phyloP scores from a whole-genome alignment of 2,113 vertebrate species.

The Cinclus cinclus region DNA sequence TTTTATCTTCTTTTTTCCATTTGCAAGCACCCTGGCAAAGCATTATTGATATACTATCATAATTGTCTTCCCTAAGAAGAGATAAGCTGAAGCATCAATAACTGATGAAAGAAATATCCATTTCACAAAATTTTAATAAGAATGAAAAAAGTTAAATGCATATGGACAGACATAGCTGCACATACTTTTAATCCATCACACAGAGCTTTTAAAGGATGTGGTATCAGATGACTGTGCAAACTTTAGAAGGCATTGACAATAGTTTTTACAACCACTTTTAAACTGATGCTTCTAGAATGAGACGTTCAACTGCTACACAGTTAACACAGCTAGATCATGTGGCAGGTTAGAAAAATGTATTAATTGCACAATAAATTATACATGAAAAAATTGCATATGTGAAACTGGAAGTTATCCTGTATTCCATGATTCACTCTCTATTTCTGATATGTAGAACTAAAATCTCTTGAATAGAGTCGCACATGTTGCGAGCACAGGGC shows the following conservation, averaged over 20 bases:
- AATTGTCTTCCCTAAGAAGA: background rate
- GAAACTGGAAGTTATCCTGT: background rate
- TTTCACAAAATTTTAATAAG: background rate
- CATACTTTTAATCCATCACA: background rate
- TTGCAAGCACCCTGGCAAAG: background rate
- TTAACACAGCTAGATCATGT: background rate
- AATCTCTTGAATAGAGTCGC: background rate
- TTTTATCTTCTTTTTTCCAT: background rate
- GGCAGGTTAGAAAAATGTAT: background rate
- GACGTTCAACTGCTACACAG: background rate
- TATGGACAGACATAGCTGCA: background rate
- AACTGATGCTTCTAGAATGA: background rate
- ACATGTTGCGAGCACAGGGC: rapidly evolving
- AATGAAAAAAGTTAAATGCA: background rate
- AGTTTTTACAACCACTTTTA: background rate
- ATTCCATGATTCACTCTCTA: background rate
- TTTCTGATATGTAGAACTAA: background rate
- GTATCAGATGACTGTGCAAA: background rate
- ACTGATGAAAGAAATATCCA: background rate
- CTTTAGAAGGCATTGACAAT: background rate
- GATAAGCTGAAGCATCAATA: constrained; percentile 4
- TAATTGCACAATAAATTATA: background rate
- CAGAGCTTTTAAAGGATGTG: background rate
- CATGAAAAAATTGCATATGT: background rate
- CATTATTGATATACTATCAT: background rate